Evolutionary conservation across 2,888 invertebrate species (phyloP).

Genomic region (Dorcus parallelipipedus): DNA sequence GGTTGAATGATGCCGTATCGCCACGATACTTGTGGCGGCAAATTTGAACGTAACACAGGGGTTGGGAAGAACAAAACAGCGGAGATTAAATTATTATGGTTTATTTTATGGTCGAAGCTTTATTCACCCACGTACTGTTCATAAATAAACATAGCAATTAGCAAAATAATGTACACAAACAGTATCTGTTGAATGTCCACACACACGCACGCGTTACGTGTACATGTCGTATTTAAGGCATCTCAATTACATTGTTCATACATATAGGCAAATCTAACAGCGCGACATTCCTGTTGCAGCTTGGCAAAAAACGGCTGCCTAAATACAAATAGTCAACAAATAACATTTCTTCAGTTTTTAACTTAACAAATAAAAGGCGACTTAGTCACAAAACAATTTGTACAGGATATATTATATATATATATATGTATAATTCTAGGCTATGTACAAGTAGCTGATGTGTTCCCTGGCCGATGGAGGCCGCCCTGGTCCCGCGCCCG

Average conservation of each 20-base stretch:
- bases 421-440: slow-evolving; percentile 12
- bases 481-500: slow-evolving; percentile 49
- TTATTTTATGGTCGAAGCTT: slow-evolving; percentile 27
- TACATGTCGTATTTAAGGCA: slow-evolving; percentile 43
- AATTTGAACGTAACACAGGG: too few species aligned
- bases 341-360: slow-evolving; percentile 45
- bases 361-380: slow-evolving; percentile 38
- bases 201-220: slow-evolving; percentile 25
- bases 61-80: neutral
- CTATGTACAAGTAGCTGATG: slow-evolving; percentile 35
- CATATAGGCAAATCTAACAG: slow-evolving; percentile 40
- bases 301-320: slow-evolving; percentile 16
- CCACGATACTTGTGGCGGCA: too few species aligned
- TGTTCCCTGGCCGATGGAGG: slow-evolving; percentile 46
- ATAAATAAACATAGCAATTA: slow-evolving; percentile 26
- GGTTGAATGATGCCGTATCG: too few species aligned
- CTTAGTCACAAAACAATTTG: slow-evolving; percentile 43
- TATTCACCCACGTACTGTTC: slow-evolving; percentile 28
- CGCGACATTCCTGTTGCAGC: slow-evolving; percentile 41
- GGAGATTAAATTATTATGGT: slow-evolving; percentile 7
- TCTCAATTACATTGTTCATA: slow-evolving; percentile 36
- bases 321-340: slow-evolving; percentile 39
- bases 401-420: slow-evolving; percentile 30
- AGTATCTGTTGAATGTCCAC: slow-evolving; percentile 38
- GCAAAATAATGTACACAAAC: slow-evolving; percentile 32